Conservation (phyloP, 2,888 invertebrate species). For the Nymphalis urticae region DNA sequence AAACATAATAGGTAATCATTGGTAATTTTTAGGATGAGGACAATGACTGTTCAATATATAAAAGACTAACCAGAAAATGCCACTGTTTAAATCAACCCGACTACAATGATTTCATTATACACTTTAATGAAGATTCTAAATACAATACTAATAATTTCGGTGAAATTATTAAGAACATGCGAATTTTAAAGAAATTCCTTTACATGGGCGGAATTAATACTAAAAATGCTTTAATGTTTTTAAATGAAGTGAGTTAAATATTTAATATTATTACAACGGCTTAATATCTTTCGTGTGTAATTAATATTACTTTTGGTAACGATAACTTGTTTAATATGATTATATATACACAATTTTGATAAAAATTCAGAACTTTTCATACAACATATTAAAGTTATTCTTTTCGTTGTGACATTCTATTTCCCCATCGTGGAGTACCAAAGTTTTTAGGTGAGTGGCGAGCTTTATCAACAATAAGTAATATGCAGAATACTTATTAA, state of each 20-base stretch:
- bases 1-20: not conserved
- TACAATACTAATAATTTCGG: slow-evolving; percentile 60
- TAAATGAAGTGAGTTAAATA: slow-evolving; percentile 57
- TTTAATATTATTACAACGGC: no score
- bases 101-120: slow-evolving; percentile 70
- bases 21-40: slow-evolving; percentile 53
- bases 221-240: slow-evolving; percentile 64
- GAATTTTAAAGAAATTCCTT: slow-evolving; percentile 68
- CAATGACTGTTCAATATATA: slow-evolving; percentile 68
- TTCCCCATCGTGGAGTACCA: no score
- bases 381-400: no score
- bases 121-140: slow-evolving; percentile 67
- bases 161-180: slow-evolving; percentile 71
- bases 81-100: slow-evolving; percentile 60
- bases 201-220: slow-evolving; percentile 67
- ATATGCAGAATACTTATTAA: no score
- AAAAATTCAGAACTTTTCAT: no score
- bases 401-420: no score
- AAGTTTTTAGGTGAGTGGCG: no score
- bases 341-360: no score
- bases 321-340: no score
- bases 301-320: no score
- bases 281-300: no score
- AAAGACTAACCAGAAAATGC: slow-evolving; percentile 67
- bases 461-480: no score